Conservation (phyloP, 1,140 invertebrate genomes). For the Ceratina calcarata region DNA sequence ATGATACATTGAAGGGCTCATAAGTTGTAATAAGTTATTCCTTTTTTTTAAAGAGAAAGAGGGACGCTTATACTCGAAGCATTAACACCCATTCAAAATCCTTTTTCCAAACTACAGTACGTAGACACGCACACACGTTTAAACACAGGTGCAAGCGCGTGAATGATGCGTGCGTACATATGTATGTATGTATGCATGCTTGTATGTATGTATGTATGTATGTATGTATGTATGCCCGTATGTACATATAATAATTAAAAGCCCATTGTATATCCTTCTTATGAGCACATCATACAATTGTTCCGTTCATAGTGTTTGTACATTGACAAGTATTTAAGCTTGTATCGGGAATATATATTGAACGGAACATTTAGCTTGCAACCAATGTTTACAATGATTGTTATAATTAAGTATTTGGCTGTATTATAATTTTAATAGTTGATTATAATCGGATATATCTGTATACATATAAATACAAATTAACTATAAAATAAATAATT, state of each 20-base stretch:
- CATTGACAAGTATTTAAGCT: constrained; percentile 31
- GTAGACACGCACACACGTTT: constrained; percentile 48
- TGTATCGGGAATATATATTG: constrained; percentile 26
- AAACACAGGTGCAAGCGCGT: constrained; percentile 38
- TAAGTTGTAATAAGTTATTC: constrained; percentile 30
- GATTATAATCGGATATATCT: constrained; percentile 71
- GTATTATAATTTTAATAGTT: constrained; percentile 78
- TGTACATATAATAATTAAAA: constrained; percentile 64
- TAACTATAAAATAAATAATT: constrained; percentile 68
- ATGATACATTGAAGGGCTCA: constrained; percentile 13
- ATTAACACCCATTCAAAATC: constrained; percentile 20
- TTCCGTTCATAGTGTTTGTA: constrained; percentile 54
- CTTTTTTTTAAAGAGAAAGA: not conserved
- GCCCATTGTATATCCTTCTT: constrained; percentile 70
- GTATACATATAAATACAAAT: constrained; percentile 70
- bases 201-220: constrained; percentile 31
- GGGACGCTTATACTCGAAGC: constrained; percentile 5
- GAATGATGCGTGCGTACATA: constrained; percentile 37
- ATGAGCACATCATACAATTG: constrained; percentile 56
- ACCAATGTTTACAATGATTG: constrained; percentile 71
- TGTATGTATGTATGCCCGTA: constrained; percentile 45
- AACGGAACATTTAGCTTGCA: constrained; percentile 67
- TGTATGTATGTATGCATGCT: constrained; percentile 29
- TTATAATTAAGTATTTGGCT: constrained; percentile 75
- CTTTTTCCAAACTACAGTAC: constrained; percentile 44